Base-by-base conservation (phyloP, 2,113 vertebrate genomes). In the Rhinolophus sinicus region DNA sequence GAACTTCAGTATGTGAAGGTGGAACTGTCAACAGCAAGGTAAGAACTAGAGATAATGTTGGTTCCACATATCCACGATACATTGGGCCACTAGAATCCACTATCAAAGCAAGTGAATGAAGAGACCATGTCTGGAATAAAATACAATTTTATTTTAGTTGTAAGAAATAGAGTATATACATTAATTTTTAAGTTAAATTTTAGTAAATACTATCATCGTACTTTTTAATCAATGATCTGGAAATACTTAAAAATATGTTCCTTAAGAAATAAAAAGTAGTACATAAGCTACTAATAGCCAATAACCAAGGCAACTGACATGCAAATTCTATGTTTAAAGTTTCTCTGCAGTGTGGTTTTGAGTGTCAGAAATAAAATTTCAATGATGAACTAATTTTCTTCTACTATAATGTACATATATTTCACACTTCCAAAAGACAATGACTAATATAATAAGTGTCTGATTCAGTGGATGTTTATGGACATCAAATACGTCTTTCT, bases 51-150 rank as follows among this genome's bases (percentile, higher is more conserved):
- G 99, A 99, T 3, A 99, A 98, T 0, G 99, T 99, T 35, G 99
- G 99, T 88, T 99, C 99, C 96, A 99, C 99, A 1, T 99, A 99
- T 12, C 99, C 99, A 69, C 99, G 99, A 96, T 99, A 99, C 99
- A 99, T 99, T 8, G 99, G 99, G 3, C 99, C 99, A 91, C 99
- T 99, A 3, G 99, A 99, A 97, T 99, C 99, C 97, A 99, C 99
- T 89, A 99, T 99, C 87, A 99, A 98, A 70, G 99, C 99, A 97
- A 99, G 99, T 0, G 99, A 99, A 97, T 99, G 99, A 84, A 99
- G 99, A 89, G 99, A 99, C 99, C 99, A 99, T 0, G 99, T 99
- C 99, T 99, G 98, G 3, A 97, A 97, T 8, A 72, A 98, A 97
- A 92, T 58, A 86, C 1, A 97, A 88, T 82, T 22, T 84, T 54